Conservation (phyloP, 64 coral and sea anemone genomes). For the Dendronephthya gigantea region DNA sequence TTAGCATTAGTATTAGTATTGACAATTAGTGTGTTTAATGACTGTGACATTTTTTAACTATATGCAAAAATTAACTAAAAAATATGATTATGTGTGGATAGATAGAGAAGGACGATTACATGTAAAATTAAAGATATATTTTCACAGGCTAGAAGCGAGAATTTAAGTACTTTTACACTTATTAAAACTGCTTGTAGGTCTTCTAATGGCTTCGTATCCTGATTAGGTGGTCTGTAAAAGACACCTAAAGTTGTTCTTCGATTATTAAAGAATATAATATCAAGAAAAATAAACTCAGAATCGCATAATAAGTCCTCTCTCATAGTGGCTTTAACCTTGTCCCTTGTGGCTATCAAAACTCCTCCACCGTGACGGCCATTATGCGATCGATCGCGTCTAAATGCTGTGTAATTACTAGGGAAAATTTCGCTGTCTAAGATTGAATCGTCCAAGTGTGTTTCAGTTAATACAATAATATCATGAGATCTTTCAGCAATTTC, state of each 20-base stretch:
- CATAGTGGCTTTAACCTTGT: neutral
- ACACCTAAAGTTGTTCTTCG: neutral
- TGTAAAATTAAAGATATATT: too few relatives aligned
- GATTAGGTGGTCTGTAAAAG: conserved; percentile 24
- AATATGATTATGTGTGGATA: too few relatives aligned
- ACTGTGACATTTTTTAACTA: too few relatives aligned
- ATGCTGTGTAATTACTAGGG: conserved; percentile 3
- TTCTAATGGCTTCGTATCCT: conserved; percentile 8
- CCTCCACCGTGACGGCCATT: conserved; percentile 25
- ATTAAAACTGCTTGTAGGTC: neutral
- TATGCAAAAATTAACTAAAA: too few relatives aligned
- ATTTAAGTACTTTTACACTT: too few relatives aligned
- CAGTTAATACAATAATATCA: conserved; percentile 38
- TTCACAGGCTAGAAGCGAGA: too few relatives aligned
- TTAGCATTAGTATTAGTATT: too few relatives aligned
- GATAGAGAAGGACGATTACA: too few relatives aligned
- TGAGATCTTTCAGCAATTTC: neutral
- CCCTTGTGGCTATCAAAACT: conserved; percentile 24
- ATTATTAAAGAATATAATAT: neutral
- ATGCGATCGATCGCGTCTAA: conserved; percentile 13
- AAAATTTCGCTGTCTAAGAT: neutral
- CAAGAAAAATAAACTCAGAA: conserved; percentile 36
- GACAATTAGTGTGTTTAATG: too few relatives aligned
- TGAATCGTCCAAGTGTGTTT: conserved; percentile 27
- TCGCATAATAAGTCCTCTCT: conserved; percentile 19